Evolutionary conservation across 2,888 invertebrate species (phyloP).

Genomic region (Chydorus sphaericus): DNA sequence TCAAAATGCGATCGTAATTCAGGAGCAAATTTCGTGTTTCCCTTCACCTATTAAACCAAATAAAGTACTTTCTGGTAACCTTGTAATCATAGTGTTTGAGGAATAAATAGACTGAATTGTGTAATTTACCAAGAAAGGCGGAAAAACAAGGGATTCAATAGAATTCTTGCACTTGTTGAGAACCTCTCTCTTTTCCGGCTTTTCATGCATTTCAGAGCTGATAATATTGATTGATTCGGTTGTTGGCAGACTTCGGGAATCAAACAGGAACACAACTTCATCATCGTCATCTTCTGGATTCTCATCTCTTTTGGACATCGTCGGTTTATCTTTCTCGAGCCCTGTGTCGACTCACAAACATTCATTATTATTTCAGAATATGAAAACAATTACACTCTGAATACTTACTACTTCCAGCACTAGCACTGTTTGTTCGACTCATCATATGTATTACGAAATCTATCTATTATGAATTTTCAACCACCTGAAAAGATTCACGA

Average conservation of each 20-base stretch:
- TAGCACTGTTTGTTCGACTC: no score
- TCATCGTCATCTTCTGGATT: background rate
- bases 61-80: background rate
- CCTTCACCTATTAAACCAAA: slow-evolving; percentile 43
- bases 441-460: no score
- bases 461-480: no score
- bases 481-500: no score
- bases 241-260: background rate
- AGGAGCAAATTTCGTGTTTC: slow-evolving; percentile 77
- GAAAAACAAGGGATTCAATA: slow-evolving; percentile 21
- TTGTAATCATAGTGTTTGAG: no score
- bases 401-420: background rate
- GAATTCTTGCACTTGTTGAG: slow-evolving; percentile 34
- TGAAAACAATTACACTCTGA: background rate
- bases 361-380: no score
- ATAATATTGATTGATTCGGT: background rate
- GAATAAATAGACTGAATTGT: background rate
- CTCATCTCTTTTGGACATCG: background rate
- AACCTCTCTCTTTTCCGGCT: slow-evolving; percentile 44
- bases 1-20: slow-evolving; percentile 40
- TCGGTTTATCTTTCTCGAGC: background rate
- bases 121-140: slow-evolving; percentile 10
- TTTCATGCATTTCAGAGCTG: slow-evolving; percentile 35
- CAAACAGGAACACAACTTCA: background rate
- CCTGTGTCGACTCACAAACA: background rate